Evolutionary conservation across 2,888 invertebrate species (phyloP), one percentile per base, ranked within the genome.

Genomic region (Parthenolecanium corni): DNA sequence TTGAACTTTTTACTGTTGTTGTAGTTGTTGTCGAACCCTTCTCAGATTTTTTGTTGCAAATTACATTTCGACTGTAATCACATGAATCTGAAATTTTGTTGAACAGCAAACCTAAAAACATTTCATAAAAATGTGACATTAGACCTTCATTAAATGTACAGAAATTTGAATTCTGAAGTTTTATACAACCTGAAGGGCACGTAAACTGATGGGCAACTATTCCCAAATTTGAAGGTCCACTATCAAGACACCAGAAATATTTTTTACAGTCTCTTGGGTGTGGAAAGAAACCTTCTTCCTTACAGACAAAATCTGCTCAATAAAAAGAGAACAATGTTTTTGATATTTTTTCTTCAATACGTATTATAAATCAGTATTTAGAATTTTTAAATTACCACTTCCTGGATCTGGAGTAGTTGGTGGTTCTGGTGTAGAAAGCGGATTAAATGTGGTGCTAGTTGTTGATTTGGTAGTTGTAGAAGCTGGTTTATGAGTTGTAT

Each of bases 261-360:
- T 92, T 92, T 73, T 91, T 90, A 74, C 93, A 93, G 74, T 93
- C 92, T 44, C 88, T 81, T 0, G 92, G 92, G 75, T 93, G 91
- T 16, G 85, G 84, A 76, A 84, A 93, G 77, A 93, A 93, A 2
- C 93, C 93, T 77, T 93, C 93, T 67, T 93, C 92, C 69, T 83
- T 85, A 72, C 93, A 93, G 72, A 89, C 89, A 74, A 93, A 93
- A 71, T 88, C 90, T 85, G 75, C 9, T 1, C 2, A 31, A 31
- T 31, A 9, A 6, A 31, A 31, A n/a, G n/a, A n/a, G n/a, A n/a
- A n/a, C n/a, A n/a, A n/a, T n/a, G n/a, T n/a, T n/a, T n/a, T n/a
- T n/a, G n/a, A n/a, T n/a, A n/a, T n/a, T n/a, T n/a, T n/a, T n/a
- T n/a, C n/a, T n/a, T n/a, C n/a, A n/a, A n/a, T n/a, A 31, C 31